Evolutionary conservation across 2,797 vertebrate genomes (phyloP), one percentile per base, ranked within the genome.

Genomic region (Dallia pectoralis): DNA sequence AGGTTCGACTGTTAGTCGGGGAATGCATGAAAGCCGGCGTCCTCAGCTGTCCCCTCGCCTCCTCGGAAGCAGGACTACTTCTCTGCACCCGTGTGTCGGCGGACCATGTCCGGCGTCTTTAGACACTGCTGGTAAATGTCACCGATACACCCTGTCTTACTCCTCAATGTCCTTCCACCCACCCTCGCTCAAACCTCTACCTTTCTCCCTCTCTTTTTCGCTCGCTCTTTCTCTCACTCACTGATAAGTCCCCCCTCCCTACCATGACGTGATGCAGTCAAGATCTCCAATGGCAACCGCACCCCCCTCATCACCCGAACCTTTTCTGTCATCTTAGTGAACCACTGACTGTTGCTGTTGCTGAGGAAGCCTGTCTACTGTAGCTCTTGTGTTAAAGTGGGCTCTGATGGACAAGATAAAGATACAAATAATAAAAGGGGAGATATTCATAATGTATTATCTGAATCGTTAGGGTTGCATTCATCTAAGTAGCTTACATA

Each of bases 251-350:
- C 79, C 19, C 27, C 59, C 79, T 12, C 29, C 75, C 47, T 33
- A 30, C 68, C 79, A 90, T 92, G 89, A 91, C 90, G 91, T 91
- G 90, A 92, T 91, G 91, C 86, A 89, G 87, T 80, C 82, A 75
- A 84, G 85, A 83, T 92, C 91, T 90, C 91, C 91, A 88, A 88
- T 91, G 89, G 91, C 90, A 92, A 92, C 91, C 89, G 87, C 81
- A 90, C 88, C 53, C 76, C 70, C 75, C 51, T 49, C 71, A 65
- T 47, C 71, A 32, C 27, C 40, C 44, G 14, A n/a, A 44, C 19
- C 22, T 16, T 48, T 27, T 47, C 30, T 79, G 71, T 70, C 56
- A 71, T 30, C 29, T 75, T 77, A 78, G 73, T 74, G 81, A 78
- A 88, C 74, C 71, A 79, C 84, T 87, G 87, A 87, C 86, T 85